These are phyloP conservation scores for Agonopterix arenella DNA, from an alignment of 2,888 invertebrate species.

Conservation along the genomic window DNA sequence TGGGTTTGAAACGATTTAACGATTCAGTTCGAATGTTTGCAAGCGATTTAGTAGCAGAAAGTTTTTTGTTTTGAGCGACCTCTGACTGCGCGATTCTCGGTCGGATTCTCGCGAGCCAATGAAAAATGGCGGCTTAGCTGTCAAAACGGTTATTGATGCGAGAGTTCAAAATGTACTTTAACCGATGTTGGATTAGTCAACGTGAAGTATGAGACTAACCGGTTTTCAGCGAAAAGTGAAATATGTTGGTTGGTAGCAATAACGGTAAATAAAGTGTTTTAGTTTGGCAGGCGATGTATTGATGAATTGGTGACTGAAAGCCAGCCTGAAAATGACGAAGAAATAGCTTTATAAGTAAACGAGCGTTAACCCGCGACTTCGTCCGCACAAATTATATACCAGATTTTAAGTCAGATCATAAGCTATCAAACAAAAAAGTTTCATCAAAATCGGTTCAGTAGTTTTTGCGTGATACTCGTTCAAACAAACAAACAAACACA, in stretches of 20 bases:
- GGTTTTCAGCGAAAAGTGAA: slow-evolving; percentile 11
- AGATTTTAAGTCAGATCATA: too few species aligned
- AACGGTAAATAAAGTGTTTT: slow-evolving; percentile 6
- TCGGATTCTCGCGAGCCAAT: slow-evolving; percentile 38
- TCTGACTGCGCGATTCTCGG: slow-evolving; percentile 50
- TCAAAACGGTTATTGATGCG: slow-evolving; percentile 70
- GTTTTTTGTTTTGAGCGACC: slow-evolving; percentile 58
- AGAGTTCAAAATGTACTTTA: slow-evolving; percentile 56
- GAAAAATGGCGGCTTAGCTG: slow-evolving; percentile 68
- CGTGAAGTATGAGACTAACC: slow-evolving; percentile 19
- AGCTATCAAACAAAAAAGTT: too few species aligned
- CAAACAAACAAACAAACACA: too few species aligned
- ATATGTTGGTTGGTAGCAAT: slow-evolving; percentile 7
- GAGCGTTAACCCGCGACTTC: too few species aligned
- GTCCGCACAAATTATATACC: too few species aligned
- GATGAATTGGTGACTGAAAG: too few species aligned
- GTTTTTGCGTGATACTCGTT: too few species aligned
- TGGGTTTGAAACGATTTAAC: slow-evolving; percentile 39
- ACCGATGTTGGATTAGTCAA: slow-evolving; percentile 52
- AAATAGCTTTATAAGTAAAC: too few species aligned
- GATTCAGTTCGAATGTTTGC: slow-evolving; percentile 46
- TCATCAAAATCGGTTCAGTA: too few species aligned
- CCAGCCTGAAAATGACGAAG: too few species aligned
- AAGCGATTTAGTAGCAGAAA: slow-evolving; percentile 33
- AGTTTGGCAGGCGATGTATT: too few species aligned